Percentiles rank a stretch among this genome's conserved stretches.
phyloP scores from a whole-genome alignment of 2,888 invertebrate species.

The Hypolimnas misippus region DNA sequence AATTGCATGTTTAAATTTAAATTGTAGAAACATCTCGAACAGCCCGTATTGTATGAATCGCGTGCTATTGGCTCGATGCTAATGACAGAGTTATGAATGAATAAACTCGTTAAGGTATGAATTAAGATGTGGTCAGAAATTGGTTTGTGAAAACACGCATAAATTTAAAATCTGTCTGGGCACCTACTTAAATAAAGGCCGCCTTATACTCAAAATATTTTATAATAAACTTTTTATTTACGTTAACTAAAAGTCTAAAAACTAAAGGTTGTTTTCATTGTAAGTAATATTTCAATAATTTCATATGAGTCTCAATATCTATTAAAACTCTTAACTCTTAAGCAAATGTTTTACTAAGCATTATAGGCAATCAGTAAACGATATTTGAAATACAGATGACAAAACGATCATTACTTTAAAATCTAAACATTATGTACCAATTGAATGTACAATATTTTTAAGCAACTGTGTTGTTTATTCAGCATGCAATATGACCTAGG shows the following conservation, averaged over 20 bases:
- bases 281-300: too few species aligned
- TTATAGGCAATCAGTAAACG: conserved; percentile 1
- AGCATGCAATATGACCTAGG: conserved; percentile 29
- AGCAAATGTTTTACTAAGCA: background rate
- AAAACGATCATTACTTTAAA: conserved; percentile 21
- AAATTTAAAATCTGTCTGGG: conserved; percentile 3
- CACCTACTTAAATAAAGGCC: background rate
- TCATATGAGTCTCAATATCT: too few species aligned
- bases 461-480: conserved; percentile 16
- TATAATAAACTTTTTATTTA: background rate
- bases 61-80: conserved; percentile 24
- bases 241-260: too few species aligned
- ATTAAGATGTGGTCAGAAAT: conserved; percentile 23
- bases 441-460: conserved; percentile 19
- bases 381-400: conserved; percentile 10
- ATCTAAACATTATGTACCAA: conserved; percentile 8
- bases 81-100: conserved; percentile 31
- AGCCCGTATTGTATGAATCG: conserved; percentile 20
- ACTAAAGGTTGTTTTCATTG: too few species aligned
- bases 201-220: background rate
- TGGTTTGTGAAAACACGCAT: conserved; percentile 15
- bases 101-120: conserved; percentile 31
- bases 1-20: conserved; percentile 19
- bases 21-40: conserved; percentile 17
- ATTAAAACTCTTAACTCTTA: too few species aligned